Base-by-base conservation (phyloP, 2,113 vertebrate genomes). In the Phoenicopterus ruber region DNA sequence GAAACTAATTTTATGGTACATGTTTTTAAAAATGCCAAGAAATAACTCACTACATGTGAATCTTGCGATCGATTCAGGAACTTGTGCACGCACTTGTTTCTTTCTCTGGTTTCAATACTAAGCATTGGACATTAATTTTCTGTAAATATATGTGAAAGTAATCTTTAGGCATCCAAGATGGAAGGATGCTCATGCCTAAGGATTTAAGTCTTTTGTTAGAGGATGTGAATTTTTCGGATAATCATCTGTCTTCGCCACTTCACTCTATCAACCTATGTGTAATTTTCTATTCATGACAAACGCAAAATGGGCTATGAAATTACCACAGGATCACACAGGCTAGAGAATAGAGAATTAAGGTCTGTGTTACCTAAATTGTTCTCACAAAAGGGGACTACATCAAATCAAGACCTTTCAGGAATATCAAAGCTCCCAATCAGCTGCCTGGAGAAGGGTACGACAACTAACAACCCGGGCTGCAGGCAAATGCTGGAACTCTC, bases 211-310 rank as follows among this genome's bases (percentile, higher is more conserved):
- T 62, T 94, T 81, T 86, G 34, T 76, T 52, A 69, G n/a, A 92
- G n/a, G 17, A 91, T 58, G 72, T 86, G 78, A 87, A 58, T 82
- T 93, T 97, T 95, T 80, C 83, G 77, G 72, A 62, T 58, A 93
- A 94, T 92, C 78, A 83, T 81, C 46, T 46, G 14, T 88, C 82
- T 93, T 86, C 93, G 42, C 63, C 82, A 88, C 90, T 94, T 91
- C 58, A 82, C 61, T 83, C 72, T 44, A 79, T 87, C 72, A 82
- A 78, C 25, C 44, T 62, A 26, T 13, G 61, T 46, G 17, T 25
- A 85, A 95, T 93, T 93, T 95, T 86, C 80, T 76, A 65, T 32
- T 36, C 29, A 19, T 36, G 49, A 89, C 2, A 95, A 70, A 95
- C 74, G 58, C 65, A 82, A 94, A 95, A 84, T 0, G 3, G 22